Percentiles rank a stretch among this genome's conserved stretches.
Evolutionary conservation across 2,113 vertebrate genomes (phyloP).

Genomic region (Burhinus oedicnemus): DNA sequence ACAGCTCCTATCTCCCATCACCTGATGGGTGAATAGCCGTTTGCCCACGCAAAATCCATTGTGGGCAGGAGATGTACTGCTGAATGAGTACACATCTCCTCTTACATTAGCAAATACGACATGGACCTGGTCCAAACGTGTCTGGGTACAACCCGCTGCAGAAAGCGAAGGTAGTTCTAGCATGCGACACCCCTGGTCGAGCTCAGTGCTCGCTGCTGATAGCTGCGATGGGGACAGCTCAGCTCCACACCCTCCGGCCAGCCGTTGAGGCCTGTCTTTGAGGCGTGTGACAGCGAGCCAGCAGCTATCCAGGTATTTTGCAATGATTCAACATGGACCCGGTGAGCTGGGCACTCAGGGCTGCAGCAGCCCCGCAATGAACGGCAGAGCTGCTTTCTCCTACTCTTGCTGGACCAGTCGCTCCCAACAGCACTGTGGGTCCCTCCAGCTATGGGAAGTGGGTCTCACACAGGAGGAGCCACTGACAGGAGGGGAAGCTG

Average conservation of each 20-base stretch:
- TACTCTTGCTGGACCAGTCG: not conserved
- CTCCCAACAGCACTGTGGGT: not conserved
- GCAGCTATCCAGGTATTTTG: not conserved
- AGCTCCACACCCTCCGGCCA: not conserved
- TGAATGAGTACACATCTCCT: not conserved
- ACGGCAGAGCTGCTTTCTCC: not conserved
- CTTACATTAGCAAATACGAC: not conserved
- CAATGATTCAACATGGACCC: not conserved
- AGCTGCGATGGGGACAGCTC: not conserved
- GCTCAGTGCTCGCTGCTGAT: not conserved
- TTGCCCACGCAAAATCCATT: not conserved
- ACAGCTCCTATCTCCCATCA: not conserved
- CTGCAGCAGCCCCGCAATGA: not conserved
- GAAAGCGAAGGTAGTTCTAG: not conserved
- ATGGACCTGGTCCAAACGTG: not conserved
- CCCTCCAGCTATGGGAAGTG: not conserved
- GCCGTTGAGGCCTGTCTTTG: fast-evolving
- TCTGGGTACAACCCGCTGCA: not conserved
- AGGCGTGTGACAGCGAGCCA: not conserved
- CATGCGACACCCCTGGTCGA: not conserved
- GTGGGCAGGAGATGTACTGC: fast-evolving
- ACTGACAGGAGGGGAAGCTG: not conserved
- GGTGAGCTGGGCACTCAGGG: not conserved
- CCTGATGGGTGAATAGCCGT: fast-evolving
- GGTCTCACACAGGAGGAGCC: not conserved